Percentiles rank a stretch among this genome's conserved stretches.
Conservation (phyloP, 92 coral and sea anemone genomes). For the Meandrina meandrites region DNA sequence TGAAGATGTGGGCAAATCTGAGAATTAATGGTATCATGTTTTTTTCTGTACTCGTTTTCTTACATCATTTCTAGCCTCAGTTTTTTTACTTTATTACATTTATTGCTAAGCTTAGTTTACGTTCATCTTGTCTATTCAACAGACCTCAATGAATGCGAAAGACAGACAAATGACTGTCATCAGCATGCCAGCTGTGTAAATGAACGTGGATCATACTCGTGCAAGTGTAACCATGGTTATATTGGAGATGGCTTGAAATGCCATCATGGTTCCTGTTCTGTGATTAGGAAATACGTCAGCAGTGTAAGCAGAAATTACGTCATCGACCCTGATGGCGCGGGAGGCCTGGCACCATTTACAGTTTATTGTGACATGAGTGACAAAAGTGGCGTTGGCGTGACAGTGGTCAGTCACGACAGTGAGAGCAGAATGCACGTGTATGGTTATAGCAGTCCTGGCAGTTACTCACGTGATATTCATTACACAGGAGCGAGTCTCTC, state of each 20-base stretch:
- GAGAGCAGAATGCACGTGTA: slow-evolving; percentile 51
- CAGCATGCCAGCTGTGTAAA: neutral
- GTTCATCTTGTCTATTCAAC: neutral
- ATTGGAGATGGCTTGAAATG: neutral
- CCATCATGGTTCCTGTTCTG: neutral
- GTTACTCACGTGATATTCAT: no score
- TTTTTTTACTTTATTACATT: neutral
- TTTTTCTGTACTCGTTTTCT: no score
- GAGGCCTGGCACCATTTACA: slow-evolving; percentile 46
- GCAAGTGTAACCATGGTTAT: neutral
- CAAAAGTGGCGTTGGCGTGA: slow-evolving; percentile 65
- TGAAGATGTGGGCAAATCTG: no score
- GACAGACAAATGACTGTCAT: neutral
- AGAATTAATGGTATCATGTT: no score
- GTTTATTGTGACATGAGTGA: slow-evolving; percentile 68
- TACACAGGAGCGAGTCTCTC: no score
- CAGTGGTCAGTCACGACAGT: slow-evolving; percentile 68
- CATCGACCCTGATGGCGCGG: slow-evolving; percentile 45
- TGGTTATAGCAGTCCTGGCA: slow-evolving; percentile 8
- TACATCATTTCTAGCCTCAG: no score
- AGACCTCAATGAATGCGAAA: neutral
- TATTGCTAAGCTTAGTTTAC: neutral
- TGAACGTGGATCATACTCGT: neutral
- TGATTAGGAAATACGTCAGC: neutral
- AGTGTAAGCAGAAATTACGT: neutral